Conservation (phyloP, 2,113 vertebrate genomes). For the Chitala chitala region DNA sequence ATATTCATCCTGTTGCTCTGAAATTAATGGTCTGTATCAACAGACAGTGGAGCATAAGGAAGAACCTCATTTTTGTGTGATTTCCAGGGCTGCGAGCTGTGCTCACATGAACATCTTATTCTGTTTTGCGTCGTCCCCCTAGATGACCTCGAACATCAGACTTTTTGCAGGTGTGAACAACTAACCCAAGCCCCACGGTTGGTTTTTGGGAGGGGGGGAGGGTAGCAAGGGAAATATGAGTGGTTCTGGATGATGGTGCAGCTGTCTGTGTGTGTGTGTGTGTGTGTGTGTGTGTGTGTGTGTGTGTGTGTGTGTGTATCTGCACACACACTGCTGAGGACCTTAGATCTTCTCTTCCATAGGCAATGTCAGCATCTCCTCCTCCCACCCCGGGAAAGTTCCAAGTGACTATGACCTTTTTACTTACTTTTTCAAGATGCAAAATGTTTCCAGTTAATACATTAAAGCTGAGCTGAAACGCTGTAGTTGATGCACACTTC, state of each 20-base stretch:
- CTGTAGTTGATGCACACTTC: not conserved
- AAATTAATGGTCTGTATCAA: not conserved
- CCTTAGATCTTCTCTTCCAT: not conserved
- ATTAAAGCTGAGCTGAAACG: not conserved
- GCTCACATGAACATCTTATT: not conserved
- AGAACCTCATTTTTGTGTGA: conserved; percentile 9
- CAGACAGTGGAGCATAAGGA: not conserved
- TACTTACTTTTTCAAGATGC: conserved; percentile 7
- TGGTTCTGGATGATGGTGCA: not conserved
- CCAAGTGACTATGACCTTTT: not conserved
- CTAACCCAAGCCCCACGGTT: not conserved
- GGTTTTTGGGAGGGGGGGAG: not conserved
- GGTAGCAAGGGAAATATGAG: not conserved
- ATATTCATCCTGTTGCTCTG: not conserved
- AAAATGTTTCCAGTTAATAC: conserved; percentile 12
- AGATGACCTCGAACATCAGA: not conserved
- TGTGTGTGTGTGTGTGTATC: not conserved
- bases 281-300: not conserved
- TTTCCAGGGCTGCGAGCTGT: not conserved
- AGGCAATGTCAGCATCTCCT: not conserved
- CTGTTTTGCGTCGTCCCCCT: not conserved
- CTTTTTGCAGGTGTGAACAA: not conserved
- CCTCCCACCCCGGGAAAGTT: not conserved
- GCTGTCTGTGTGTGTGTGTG: not conserved
- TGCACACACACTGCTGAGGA: too few relatives aligned